A percentile compares a stretch with the other conserved stretches of the same genome.
phyloP scores from a whole-genome alignment of 2,888 invertebrate species.

The Eupithecia centaureata region DNA sequence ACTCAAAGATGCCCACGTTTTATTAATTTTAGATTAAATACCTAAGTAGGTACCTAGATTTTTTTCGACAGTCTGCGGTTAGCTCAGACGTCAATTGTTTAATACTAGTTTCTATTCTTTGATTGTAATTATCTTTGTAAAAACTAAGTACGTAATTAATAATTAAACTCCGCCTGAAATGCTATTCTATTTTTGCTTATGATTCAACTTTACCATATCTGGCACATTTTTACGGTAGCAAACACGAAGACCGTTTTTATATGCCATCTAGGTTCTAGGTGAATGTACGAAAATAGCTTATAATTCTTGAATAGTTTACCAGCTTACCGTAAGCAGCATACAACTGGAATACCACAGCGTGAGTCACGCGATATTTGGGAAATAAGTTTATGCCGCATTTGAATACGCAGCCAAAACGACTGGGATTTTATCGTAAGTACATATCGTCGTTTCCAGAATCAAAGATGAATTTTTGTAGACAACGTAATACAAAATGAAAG shows the following conservation, averaged over 20 bases:
- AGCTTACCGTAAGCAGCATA: slow-evolving; percentile 21
- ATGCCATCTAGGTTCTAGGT: slow-evolving; percentile 11
- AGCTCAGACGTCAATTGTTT: too few relatives aligned
- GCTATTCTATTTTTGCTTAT: neutral
- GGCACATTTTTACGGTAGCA: slow-evolving; percentile 11
- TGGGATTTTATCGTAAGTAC: neutral
- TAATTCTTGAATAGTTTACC: slow-evolving; percentile 26
- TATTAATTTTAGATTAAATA: too few relatives aligned
- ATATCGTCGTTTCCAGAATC: neutral
- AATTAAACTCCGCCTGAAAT: neutral
- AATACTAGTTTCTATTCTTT: too few relatives aligned
- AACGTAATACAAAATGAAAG: neutral
- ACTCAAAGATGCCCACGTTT: too few relatives aligned
- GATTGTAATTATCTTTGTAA: too few relatives aligned
- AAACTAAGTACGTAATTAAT: too few relatives aligned
- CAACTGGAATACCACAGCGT: slow-evolving; percentile 4
- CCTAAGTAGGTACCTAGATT: too few relatives aligned
- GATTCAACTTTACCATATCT: neutral
- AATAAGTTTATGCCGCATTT: slow-evolving; percentile 5
- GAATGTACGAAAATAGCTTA: slow-evolving; percentile 26
- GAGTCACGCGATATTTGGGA: slow-evolving; percentile 23
- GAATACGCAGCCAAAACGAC: neutral
- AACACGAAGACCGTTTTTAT: slow-evolving; percentile 5
- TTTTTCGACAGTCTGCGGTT: too few relatives aligned
- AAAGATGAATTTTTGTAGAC: neutral